Base-by-base conservation (phyloP, 2,797 vertebrate genomes). In the Rhodeus uyekii region DNA sequence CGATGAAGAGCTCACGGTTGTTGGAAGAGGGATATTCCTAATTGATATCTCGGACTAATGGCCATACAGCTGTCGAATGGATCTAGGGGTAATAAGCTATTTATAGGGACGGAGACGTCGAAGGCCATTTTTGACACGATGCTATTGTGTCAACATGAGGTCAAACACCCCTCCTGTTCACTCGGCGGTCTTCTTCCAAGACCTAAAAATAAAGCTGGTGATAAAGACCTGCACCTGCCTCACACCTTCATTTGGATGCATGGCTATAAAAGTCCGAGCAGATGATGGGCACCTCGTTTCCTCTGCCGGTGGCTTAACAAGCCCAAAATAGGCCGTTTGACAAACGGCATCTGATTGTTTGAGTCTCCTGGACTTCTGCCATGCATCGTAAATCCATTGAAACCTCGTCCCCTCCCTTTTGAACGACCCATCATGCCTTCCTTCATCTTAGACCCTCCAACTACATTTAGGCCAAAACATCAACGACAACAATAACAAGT, bases 271-370 rank as follows among this genome's bases (percentile, higher is more conserved):
- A 94, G 92, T 90, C 84, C 79, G 90, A 93, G 91, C 92, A 94
- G 92, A 94, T 93, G 94, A 93, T 88, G 91, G 90, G 80, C 92
- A 94, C 91, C 93, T 93, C 93, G 92, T 92, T 92, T 89, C 90
- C 91, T 87, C 89, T 61, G 86, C 84, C 89, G 79, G 19, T 87
- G 79, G 92, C 89, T 94, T 92, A 93, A 89, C 90, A 80, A 85
- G 46, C 77, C 92, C 88, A 85, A 91, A 95, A 95, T 95, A 95
- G 93, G 87, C 79, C 2, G 82, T 86, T 87, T 93, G 94, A 95
- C 93, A 94, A 92, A 92, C 89, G 91, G 88, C 89, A 88, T 93
- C 86, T 93, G 94, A 94, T 94, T 94, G 94, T 94, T 94, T 91
- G 93, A 94, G 93, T 93, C 90, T 93, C 85, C 86, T 94, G 93